Percentiles rank a stretch among this genome's conserved stretches.
Evolutionary conservation across 37 sponge, comb jelly and placozoan species (phyloP).

Genomic region (Cliona cf. orientalis): DNA sequence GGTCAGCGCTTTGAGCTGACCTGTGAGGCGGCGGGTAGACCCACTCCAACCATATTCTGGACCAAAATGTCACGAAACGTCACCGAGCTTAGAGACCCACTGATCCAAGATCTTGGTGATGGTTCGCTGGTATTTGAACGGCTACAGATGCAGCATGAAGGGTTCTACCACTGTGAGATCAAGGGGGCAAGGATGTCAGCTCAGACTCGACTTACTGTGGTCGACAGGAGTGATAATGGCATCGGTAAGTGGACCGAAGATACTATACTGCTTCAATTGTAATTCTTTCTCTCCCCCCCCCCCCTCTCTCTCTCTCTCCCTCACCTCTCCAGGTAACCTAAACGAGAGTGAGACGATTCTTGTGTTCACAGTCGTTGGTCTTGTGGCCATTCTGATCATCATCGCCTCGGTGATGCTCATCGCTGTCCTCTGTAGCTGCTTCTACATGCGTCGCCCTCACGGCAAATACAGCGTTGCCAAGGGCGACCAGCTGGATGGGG

Average conservation of each 20-base stretch:
- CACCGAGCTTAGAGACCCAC: not conserved
- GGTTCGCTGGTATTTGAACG: conserved; percentile 38
- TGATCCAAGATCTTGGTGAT: conserved; percentile 8
- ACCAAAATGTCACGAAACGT: not conserved
- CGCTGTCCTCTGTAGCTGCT: conserved; percentile 23
- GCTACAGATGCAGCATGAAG: conserved; percentile 12
- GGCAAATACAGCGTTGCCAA: not conserved
- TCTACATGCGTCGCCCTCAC: not conserved
- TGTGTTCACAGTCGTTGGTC: not conserved
- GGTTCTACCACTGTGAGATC: conserved; percentile 43
- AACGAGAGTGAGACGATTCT: not conserved
- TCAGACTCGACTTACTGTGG: too few relatives aligned
- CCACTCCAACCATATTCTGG: conserved; percentile 45
- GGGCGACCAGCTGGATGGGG: not conserved
- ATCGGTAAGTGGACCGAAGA: too few relatives aligned
- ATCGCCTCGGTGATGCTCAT: conserved; percentile 8
- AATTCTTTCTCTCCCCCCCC: too few relatives aligned
- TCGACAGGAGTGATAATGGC: too few relatives aligned
- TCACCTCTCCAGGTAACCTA: not conserved
- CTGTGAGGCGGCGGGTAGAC: conserved; percentile 49
- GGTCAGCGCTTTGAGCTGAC: conserved; percentile 36
- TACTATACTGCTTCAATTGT: too few relatives aligned
- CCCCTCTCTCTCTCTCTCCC: conserved; percentile 33
- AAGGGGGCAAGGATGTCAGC: not conserved
- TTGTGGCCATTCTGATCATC: conserved; percentile 16